These are phyloP conservation scores for Adelosebastes latens DNA, from an alignment of 2,797 vertebrate genomes.

Conservation along the genomic window DNA sequence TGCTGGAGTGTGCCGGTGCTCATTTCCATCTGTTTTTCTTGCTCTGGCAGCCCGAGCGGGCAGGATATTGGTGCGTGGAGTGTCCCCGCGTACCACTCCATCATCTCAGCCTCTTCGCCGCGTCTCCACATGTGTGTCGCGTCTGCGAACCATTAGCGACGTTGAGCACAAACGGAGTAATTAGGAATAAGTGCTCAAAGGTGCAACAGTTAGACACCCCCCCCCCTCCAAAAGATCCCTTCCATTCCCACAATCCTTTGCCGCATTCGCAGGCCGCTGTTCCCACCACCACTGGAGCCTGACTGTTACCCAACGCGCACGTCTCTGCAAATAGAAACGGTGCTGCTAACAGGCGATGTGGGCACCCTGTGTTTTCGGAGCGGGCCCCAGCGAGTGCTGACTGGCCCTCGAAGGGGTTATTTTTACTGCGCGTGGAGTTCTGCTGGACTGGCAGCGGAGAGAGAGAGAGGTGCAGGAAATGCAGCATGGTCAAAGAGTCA, in stretches of 20 bases:
- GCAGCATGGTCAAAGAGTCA: conserved; percentile 66
- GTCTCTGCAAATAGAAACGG: conserved; percentile 78
- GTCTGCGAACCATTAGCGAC: conserved; percentile 81
- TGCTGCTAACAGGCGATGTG: conserved; percentile 78
- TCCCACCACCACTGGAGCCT: conserved; percentile 65
- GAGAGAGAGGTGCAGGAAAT: conserved; percentile 63
- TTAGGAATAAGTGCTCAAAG: conserved; percentile 85
- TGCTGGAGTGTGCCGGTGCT: conserved; percentile 59
- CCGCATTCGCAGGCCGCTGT: conserved; percentile 51
- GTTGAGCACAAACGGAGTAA: conserved; percentile 71
- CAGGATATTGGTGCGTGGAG: conserved; percentile 55
- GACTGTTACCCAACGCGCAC: conserved; percentile 67
- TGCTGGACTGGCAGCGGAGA: conserved; percentile 44
- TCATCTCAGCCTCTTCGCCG: conserved; percentile 54
- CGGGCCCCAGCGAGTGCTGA: conserved; percentile 68
- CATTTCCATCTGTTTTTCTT: conserved; percentile 73
- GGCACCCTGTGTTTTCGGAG: conserved; percentile 80
- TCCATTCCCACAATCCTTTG: conserved; percentile 68
- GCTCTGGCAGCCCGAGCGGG: conserved; percentile 35
- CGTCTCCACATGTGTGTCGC: conserved; percentile 55
- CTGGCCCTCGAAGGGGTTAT: conserved; percentile 72
- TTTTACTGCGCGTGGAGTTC: conserved; percentile 77
- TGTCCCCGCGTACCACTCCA: conserved; percentile 59
- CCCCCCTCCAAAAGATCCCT: conserved; percentile 5
- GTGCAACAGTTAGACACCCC: conserved; percentile 69